Conservation (phyloP, 2,113 vertebrate species). For the Anoplopoma fimbria region DNA sequence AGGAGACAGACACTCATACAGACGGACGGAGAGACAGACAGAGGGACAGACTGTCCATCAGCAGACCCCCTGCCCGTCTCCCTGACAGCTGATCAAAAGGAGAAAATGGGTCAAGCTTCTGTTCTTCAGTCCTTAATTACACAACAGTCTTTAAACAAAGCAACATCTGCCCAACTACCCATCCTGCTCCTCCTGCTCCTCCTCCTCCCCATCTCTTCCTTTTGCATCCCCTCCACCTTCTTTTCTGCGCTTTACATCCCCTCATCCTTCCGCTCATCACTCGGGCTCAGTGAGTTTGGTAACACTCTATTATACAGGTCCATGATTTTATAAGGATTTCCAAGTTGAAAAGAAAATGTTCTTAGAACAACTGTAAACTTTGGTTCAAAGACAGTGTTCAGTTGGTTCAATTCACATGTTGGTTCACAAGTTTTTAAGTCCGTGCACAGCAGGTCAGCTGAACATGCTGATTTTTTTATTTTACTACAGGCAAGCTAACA, state of each 20-base stretch:
- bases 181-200: constrained; percentile 53
- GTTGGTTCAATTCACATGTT: no score
- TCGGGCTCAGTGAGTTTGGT: neutral
- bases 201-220: constrained; percentile 19
- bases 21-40: constrained; percentile 7
- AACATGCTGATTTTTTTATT: neutral
- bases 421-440: neutral
- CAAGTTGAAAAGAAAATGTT: constrained; percentile 1
- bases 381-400: neutral
- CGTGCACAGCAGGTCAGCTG: neutral
- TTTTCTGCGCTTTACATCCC: constrained; percentile 21
- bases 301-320: neutral
- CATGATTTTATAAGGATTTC: neutral
- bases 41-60: constrained; percentile 40
- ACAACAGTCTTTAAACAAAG: constrained; percentile 79
- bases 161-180: constrained; percentile 75
- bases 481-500: neutral
- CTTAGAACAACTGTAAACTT: neutral
- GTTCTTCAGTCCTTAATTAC: constrained; percentile 77
- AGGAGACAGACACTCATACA: neutral
- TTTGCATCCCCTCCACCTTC: constrained; percentile 33
- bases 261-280: constrained; percentile 22
- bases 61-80: constrained; percentile 58
- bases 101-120: constrained; percentile 79
- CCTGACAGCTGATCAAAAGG: constrained; percentile 75